phyloP scores from a whole-genome alignment of 2,888 invertebrate species.

The Cryptocephalus primarius region DNA sequence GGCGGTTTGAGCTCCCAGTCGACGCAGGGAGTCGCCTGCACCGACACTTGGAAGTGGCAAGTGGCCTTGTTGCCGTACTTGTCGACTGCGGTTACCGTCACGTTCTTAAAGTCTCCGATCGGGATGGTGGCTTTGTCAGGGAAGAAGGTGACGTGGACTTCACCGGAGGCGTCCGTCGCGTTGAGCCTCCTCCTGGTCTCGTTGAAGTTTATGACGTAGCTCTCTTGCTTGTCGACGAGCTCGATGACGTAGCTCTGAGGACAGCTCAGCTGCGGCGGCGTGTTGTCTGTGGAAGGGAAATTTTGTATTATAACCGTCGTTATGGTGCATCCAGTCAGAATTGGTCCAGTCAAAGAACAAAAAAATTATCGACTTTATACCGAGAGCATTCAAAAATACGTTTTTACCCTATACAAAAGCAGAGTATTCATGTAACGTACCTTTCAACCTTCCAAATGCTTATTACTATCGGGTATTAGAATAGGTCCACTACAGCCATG shows the following conservation, averaged over 20 bases:
- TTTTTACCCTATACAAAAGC: no score
- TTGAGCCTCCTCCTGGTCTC: constrained; percentile 77
- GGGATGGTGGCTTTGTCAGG: constrained; percentile 77
- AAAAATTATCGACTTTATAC: no score
- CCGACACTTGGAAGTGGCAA: constrained; percentile 88
- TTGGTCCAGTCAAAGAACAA: no score
- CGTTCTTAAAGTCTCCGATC: constrained; percentile 82
- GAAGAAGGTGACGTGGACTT: constrained; percentile 69
- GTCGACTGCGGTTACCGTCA: constrained; percentile 81
- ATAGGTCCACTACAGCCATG: no score
- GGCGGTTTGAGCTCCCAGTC: constrained; percentile 90
- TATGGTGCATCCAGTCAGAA: no score
- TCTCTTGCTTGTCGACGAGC: constrained; percentile 79
- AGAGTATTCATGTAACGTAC: no score
- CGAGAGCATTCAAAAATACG: no score
- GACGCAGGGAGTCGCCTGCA: constrained; percentile 88
- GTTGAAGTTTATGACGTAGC: constrained; percentile 84
- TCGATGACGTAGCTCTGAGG: constrained; percentile 92
- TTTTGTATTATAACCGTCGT: background rate
- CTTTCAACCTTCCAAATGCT: no score
- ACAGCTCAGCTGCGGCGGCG: constrained; percentile 80
- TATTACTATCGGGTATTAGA: no score
- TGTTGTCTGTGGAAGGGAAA: constrained; percentile 54
- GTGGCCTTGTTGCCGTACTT: constrained; percentile 78
- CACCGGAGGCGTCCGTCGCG: constrained; percentile 79